Percentiles rank a stretch among this genome's conserved stretches.
Conservation (phyloP, 2,888 invertebrate species). For the Elmis aenea region DNA sequence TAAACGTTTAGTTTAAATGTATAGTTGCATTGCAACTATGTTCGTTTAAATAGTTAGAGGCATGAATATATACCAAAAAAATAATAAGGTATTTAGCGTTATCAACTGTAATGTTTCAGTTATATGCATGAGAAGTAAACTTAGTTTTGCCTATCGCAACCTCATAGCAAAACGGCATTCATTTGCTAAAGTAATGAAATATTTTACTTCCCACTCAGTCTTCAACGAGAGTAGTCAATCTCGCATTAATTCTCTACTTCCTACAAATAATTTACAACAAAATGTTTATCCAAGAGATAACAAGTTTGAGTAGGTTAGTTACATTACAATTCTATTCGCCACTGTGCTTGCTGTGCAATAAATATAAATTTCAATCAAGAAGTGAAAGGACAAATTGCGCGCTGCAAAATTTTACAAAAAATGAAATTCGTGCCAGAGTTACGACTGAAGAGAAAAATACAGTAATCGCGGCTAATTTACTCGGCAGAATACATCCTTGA, state of each 20-base stretch:
- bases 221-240: not conserved
- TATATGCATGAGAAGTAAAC: no score
- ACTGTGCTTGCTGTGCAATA: constrained; percentile 2
- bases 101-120: no score
- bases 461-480: constrained; percentile 3
- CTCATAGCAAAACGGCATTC: constrained; percentile 6
- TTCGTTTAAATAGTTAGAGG: no score
- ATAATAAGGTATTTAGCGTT: no score
- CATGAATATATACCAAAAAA: no score
- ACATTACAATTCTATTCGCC: not conserved
- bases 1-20: no score
- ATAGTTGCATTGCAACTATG: no score
- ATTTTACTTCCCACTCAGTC: constrained; percentile 8
- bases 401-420: not conserved
- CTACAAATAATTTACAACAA: constrained; percentile 2
- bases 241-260: constrained; percentile 5
- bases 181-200: constrained; percentile 4
- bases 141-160: constrained; percentile 5
- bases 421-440: constrained; percentile 6
- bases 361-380: constrained; percentile 1
- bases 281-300: not conserved
- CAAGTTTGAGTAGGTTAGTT: not conserved
- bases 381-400: constrained; percentile 9
- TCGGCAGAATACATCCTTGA: constrained; percentile 5
- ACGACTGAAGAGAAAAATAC: constrained; percentile 3